Evolutionary conservation across 1,140 invertebrate genomes (phyloP).

Genomic region (Diabrotica virgifera): DNA sequence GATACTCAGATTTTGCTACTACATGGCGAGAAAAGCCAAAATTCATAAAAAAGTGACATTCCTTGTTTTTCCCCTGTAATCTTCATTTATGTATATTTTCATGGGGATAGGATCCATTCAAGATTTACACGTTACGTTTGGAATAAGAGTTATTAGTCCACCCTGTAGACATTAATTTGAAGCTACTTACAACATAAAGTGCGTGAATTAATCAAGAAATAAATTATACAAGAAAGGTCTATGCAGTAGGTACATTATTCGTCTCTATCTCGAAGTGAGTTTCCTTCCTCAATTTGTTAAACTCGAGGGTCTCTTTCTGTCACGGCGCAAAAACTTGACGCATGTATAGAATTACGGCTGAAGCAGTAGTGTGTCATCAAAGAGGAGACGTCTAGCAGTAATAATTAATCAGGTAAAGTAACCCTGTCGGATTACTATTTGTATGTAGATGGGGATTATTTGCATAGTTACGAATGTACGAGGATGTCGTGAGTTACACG

Average conservation of each 20-base stretch:
- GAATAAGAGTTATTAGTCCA: too few species aligned
- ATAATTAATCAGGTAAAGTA: conserved; percentile 1
- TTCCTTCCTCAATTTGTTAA: neutral
- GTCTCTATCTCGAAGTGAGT: conserved; percentile 2
- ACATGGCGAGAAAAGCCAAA: too few species aligned
- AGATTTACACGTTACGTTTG: too few species aligned
- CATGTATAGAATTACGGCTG: neutral
- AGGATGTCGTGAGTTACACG: too few species aligned
- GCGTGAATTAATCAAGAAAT: neutral
- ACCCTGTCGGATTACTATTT: neutral
- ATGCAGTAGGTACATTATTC: neutral
- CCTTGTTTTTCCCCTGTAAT: too few species aligned
- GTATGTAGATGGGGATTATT: conserved; percentile 1
- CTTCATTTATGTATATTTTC: too few species aligned
- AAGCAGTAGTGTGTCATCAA: neutral
- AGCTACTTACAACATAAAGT: neutral
- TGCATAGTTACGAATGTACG: neutral
- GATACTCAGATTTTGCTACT: too few species aligned
- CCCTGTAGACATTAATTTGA: too few species aligned
- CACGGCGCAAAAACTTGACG: neutral
- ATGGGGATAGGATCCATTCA: too few species aligned
- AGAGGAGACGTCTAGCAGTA: neutral
- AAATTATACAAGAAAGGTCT: neutral
- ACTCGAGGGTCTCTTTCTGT: neutral
- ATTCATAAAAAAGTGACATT: too few species aligned